Evolutionary conservation across 2,113 vertebrate species (phyloP).

Genomic region (Ceyx margarethae): DNA sequence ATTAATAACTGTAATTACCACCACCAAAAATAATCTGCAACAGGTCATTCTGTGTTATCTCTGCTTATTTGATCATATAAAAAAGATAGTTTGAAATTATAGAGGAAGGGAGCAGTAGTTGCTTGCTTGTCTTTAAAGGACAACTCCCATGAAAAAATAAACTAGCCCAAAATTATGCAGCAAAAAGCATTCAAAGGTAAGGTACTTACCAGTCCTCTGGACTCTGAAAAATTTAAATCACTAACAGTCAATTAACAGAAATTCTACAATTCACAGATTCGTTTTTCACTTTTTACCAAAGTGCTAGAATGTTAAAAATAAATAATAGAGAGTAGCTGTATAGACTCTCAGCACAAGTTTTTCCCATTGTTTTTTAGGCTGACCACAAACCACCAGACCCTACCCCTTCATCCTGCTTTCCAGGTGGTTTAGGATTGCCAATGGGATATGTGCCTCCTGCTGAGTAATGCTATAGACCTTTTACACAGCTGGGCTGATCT

Average conservation of each 20-base stretch:
- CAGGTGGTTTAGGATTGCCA: not conserved
- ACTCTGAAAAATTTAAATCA: not conserved
- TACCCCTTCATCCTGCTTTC: accelerated
- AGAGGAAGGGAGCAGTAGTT: not conserved
- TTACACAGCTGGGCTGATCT: not conserved
- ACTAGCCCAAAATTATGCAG: not conserved
- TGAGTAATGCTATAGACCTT: not conserved
- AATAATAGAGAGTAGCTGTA: not conserved
- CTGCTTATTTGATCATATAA: not conserved
- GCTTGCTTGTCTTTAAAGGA: not conserved
- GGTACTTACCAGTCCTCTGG: not conserved
- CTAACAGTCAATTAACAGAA: not conserved
- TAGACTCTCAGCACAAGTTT: not conserved
- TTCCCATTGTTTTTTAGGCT: accelerated
- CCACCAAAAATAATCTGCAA: not conserved
- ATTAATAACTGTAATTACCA: not conserved
- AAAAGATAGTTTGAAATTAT: not conserved
- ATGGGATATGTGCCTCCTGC: accelerated
- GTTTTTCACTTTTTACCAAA: not conserved
- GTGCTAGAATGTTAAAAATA: not conserved
- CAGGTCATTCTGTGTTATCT: not conserved
- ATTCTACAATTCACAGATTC: not conserved
- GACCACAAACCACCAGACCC: too few species aligned
- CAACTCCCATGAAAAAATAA: not conserved
- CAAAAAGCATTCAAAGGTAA: accelerated